Conservation (phyloP, 2,113 vertebrate genomes). For the Podarcis raffonei region DNA sequence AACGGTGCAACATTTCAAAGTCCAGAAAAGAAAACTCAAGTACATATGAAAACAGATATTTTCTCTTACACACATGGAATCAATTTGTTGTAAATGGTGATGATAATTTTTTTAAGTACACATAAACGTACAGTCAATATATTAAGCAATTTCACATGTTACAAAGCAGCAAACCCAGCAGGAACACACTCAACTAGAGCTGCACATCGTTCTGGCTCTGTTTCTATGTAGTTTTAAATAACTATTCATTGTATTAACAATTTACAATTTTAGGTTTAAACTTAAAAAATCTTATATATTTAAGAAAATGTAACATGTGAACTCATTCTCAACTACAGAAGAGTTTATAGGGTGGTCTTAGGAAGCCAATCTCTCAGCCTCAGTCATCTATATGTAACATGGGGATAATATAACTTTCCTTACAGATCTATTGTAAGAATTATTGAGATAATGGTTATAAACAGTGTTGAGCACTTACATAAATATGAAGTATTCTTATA, state of each 20-base stretch:
- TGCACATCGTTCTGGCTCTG: background rate
- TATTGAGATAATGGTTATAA: background rate
- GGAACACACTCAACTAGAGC: background rate
- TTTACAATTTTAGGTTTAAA: constrained; percentile 40
- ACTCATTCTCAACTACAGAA: background rate
- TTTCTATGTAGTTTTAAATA: background rate
- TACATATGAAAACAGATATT: constrained; percentile 42
- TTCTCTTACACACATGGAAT: constrained; percentile 45
- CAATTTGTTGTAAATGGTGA: constrained; percentile 42
- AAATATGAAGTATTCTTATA: background rate
- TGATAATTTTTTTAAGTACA: constrained; percentile 23
- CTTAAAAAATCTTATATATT: constrained; percentile 23
- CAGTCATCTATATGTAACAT: background rate
- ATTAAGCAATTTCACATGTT: background rate
- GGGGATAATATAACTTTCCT: background rate
- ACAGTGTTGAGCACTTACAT: background rate
- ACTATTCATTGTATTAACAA: background rate
- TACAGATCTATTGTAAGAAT: background rate
- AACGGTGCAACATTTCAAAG: constrained; percentile 39
- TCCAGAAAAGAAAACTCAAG: constrained; percentile 48
- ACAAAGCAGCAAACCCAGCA: background rate
- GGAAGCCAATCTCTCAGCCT: background rate
- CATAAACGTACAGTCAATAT: background rate
- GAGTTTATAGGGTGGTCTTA: background rate
- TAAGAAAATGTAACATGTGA: constrained; percentile 24